Evolutionary conservation across 2,888 invertebrate genomes (phyloP).

Genomic region (Megalurothrips usitatus): DNA sequence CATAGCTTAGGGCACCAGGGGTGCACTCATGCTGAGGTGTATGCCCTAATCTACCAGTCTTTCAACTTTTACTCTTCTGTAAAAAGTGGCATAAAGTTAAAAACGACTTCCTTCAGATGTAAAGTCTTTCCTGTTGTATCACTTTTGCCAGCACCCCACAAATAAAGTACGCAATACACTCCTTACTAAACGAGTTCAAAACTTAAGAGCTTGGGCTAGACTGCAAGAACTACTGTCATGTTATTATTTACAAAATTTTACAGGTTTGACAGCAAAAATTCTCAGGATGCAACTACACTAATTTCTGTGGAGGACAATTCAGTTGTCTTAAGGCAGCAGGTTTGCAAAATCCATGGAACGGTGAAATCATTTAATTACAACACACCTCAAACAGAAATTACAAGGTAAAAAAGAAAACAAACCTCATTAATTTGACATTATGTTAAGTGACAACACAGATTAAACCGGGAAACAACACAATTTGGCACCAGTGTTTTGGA

Average conservation of each 20-base stretch:
- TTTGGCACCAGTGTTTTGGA: not conserved
- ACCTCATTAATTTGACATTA: slow-evolving; percentile 7
- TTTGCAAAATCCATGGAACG: not conserved
- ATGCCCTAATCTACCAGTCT: not conserved
- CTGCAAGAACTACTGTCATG: slow-evolving; percentile 13
- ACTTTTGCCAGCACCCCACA: too few species aligned
- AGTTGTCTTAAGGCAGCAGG: not conserved
- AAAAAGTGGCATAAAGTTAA: not conserved
- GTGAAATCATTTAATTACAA: not conserved
- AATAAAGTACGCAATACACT: too few species aligned
- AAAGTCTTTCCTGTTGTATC: not conserved
- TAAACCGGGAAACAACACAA: not conserved
- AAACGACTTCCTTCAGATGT: not conserved
- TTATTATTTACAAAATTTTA: slow-evolving; percentile 17
- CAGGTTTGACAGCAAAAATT: not conserved
- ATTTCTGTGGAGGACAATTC: not conserved
- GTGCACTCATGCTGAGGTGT: not conserved
- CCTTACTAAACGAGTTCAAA: not conserved
- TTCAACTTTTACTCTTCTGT: not conserved
- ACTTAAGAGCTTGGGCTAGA: not conserved
- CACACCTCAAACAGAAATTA: not conserved
- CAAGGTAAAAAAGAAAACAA: slow-evolving; percentile 9
- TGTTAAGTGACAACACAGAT: not conserved
- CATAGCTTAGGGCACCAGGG: too few species aligned
- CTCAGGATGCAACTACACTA: not conserved